These are phyloP conservation scores for Esox niger DNA, from an alignment of 2,113 vertebrate species.

Conservation along the genomic window DNA sequence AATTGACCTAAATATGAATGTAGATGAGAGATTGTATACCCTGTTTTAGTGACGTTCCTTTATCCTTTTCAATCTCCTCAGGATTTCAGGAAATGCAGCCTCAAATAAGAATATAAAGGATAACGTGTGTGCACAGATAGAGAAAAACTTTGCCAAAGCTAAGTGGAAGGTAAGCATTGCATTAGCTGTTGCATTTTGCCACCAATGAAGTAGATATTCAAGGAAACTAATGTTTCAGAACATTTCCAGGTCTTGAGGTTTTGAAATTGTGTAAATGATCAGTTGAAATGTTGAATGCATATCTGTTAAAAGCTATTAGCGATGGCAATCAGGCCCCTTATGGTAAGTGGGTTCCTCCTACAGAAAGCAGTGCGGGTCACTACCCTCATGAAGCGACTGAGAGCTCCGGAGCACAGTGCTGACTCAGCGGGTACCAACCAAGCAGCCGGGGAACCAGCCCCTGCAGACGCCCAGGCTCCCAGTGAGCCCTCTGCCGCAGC, in stretches of 20 bases:
- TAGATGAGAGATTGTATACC: too few species aligned
- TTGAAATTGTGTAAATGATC: background rate
- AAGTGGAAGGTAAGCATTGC: slow-evolving; percentile 93
- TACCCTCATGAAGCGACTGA: slow-evolving; percentile 94
- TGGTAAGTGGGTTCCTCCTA: slow-evolving; percentile 7
- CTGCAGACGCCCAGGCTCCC: slow-evolving; percentile 39
- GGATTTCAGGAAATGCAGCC: slow-evolving; percentile 96
- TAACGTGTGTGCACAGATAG: slow-evolving; percentile 94
- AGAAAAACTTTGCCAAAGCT: slow-evolving; percentile 97
- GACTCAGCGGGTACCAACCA: slow-evolving; percentile 45
- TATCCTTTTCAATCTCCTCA: slow-evolving; percentile 51
- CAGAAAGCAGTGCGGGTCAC: slow-evolving; percentile 97
- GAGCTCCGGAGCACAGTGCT: slow-evolving; percentile 80
- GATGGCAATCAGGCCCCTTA: background rate
- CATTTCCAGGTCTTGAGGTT: background rate
- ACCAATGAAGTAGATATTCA: too few species aligned
- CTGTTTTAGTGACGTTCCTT: background rate
- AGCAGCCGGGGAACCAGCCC: slow-evolving; percentile 43
- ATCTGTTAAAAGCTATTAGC: background rate
- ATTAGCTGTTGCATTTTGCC: slow-evolving; percentile 2
- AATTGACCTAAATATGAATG: too few species aligned
- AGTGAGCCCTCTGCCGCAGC: slow-evolving; percentile 26
- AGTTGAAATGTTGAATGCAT: background rate
- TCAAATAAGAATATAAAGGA: slow-evolving; percentile 99
- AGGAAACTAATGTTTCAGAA: too few species aligned